phyloP scores from a whole-genome alignment of 1,140 invertebrate genomes.

The Drosophila truncata region DNA sequence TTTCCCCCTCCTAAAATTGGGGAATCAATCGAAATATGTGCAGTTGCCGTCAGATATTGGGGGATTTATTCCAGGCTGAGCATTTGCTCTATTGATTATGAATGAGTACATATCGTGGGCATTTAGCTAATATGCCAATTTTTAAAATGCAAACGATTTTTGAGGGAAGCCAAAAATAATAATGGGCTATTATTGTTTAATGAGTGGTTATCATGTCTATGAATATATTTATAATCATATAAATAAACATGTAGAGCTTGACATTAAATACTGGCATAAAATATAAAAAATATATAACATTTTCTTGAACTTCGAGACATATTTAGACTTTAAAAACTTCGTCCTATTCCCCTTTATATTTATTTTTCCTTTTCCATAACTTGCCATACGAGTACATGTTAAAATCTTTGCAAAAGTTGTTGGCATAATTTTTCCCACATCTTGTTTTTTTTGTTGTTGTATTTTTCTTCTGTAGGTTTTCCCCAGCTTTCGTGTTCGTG shows the following conservation, averaged over 20 bases:
- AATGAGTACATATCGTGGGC: not conserved
- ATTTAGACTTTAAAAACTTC: not conserved
- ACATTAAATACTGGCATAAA: too few species aligned
- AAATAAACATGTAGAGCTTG: not conserved
- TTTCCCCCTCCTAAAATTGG: conserved; percentile 1
- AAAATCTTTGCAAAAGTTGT: conserved; percentile 47
- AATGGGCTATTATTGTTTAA: not conserved
- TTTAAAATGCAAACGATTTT: conserved; percentile 18
- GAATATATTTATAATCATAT: not conserved
- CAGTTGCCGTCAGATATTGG: conserved; percentile 19
- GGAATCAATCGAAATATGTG: conserved; percentile 40
- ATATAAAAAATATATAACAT: too few species aligned
- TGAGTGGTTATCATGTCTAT: not conserved
- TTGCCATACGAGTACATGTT: conserved; percentile 30
- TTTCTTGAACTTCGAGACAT: not conserved
- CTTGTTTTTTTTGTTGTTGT: conserved; percentile 13
- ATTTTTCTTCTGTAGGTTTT: conserved; percentile 1
- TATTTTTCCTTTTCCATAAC: conserved; percentile 5
- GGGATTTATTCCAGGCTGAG: conserved; percentile 14
- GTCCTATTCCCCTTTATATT: not conserved
- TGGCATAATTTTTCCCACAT: conserved; percentile 41
- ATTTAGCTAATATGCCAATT: conserved; percentile 11
- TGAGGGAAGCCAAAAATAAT: not conserved
- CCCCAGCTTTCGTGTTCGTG: conserved; percentile 14
- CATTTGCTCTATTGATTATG: conserved; percentile 23